Evolutionary conservation across 2,888 invertebrate species (phyloP), one percentile per base, ranked within the genome.

Genomic region (Merodon equestris): DNA sequence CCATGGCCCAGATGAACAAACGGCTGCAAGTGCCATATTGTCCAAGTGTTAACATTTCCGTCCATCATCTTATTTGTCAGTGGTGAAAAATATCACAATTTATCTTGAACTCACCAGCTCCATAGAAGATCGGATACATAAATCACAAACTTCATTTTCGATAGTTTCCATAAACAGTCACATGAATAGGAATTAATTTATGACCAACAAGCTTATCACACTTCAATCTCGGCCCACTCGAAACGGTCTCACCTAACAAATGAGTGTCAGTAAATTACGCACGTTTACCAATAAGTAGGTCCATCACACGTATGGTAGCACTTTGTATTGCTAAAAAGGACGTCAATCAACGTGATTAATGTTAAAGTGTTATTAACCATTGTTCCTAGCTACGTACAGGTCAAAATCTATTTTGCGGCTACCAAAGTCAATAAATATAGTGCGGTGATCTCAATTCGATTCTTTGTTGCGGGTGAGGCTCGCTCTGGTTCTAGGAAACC

Each of bases 381-480:
- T n/a, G n/a, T n/a, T n/a, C n/a, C n/a, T n/a, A n/a, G n/a, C n/a
- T n/a, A n/a, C n/a, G n/a, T n/a, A n/a, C 70, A 74, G 51, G 63
- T 57, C 64, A 34, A 40, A 56, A 27, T 51, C 66, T 18, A 40
- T 18, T 36, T 58, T 79, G 79, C 79, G 79, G 79, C 79, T 79
- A 58, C 64, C 68, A 79, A 79, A 79, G 74, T 79, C 79, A 74
- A 79, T 68, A 79, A 74, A 79, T 47, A 74, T 63, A 74, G 27
- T 27, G 74, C 74, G 74, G 74, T 79, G 79, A 74, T 64, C 74
- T 74, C 74, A 74, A 74, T 79, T 79, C 68, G 74, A 74, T 74
- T 79, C 74, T 74, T 79, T 79, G 79, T 79, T 79, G 56, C 58
- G 74, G 50, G 68, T 74, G 79, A 74, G 79, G 79, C 68, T 68